Evolutionary conservation across 2,888 invertebrate species (phyloP).

Genomic region (Hedychridium roseum): DNA sequence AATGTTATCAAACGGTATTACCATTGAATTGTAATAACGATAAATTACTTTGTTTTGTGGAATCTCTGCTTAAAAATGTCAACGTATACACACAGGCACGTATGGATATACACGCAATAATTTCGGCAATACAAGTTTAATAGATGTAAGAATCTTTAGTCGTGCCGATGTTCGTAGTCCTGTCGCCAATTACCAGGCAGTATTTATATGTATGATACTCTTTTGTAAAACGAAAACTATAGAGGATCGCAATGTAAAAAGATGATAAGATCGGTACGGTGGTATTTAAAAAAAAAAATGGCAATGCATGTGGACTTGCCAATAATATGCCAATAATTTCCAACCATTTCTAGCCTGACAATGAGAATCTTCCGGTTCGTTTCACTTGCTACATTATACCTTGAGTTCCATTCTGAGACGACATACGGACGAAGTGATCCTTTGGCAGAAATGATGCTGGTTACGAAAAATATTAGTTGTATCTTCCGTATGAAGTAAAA

Average conservation of each 20-base stretch:
- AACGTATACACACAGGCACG: conserved; percentile 43
- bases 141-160: conserved; percentile 36
- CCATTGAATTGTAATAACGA: conserved; percentile 28
- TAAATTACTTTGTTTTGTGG: conserved; percentile 46
- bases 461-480: no score
- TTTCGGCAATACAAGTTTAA: conserved; percentile 19
- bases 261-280: conserved; percentile 2
- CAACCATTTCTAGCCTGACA: no score
- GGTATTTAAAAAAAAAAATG: conserved; percentile 16
- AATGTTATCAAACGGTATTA: conserved; percentile 29
- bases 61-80: no score
- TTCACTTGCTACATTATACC: no score
- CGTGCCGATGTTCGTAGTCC: conserved; percentile 47
- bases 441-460: no score
- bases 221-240: conserved; percentile 23
- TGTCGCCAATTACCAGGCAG: conserved; percentile 61
- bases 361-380: no score
- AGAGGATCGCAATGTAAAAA: conserved; percentile 2
- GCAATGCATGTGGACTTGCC: background rate
- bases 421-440: no score
- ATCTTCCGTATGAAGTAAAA: no score
- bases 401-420: no score
- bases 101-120: conserved; percentile 29
- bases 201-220: conserved; percentile 52
- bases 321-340: no score